These are phyloP conservation scores for Campylorhamphus procurvoides DNA, from an alignment of 2,113 vertebrate genomes.

Conservation along the genomic window DNA sequence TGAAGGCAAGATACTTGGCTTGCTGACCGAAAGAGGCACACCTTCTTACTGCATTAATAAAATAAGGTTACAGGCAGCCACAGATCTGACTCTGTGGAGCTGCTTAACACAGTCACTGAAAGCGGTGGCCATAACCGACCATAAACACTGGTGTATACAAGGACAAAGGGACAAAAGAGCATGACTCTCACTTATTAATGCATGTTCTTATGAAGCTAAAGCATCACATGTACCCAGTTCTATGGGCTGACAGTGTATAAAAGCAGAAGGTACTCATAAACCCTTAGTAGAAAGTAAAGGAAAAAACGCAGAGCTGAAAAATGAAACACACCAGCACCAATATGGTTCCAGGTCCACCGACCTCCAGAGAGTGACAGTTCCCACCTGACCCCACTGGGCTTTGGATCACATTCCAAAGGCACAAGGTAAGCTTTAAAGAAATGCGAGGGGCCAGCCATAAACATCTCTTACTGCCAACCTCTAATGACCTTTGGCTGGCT, in stretches of 20 bases:
- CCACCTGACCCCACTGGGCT: not conserved
- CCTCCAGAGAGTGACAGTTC: not conserved
- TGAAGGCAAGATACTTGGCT: not conserved
- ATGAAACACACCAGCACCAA: not conserved
- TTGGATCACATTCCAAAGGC: not conserved
- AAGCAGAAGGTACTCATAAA: conserved; percentile 7
- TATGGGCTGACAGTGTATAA: not conserved
- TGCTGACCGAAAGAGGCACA: not conserved
- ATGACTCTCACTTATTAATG: not conserved
- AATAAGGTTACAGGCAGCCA: not conserved
- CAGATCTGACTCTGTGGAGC: not conserved
- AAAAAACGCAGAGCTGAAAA: not conserved
- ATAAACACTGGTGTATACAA: not conserved
- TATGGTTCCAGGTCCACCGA: not conserved
- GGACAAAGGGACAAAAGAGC: conserved; percentile 34
- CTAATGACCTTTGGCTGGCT: not conserved
- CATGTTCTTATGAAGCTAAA: not conserved
- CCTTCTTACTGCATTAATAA: not conserved
- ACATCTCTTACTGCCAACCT: not conserved
- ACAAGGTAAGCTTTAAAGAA: conserved; percentile 15
- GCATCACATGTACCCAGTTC: not conserved
- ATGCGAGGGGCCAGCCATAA: not conserved
- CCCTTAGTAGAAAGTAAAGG: not conserved
- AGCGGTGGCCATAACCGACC: not conserved
- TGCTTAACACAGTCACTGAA: not conserved